Base-by-base conservation (phyloP, 1,140 invertebrate species). In the Tyrophagus putrescentiae region DNA sequence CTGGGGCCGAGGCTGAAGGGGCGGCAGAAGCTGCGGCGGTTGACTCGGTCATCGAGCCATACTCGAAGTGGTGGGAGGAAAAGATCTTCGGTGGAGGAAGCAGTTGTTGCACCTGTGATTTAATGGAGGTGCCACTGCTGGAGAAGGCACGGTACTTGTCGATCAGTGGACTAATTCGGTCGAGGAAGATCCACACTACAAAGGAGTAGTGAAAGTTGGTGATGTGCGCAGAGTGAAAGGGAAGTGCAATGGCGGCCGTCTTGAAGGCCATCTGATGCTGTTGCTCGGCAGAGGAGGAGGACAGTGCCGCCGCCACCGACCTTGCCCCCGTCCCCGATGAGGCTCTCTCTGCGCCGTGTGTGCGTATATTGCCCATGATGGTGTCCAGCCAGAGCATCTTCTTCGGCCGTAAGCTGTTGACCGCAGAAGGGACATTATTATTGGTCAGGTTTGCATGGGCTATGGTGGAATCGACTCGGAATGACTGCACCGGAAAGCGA, bases 401-500 rank as follows among this genome's bases (percentile, higher is more conserved):
- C 23, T 32, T 21, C 45, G 1, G 34, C 27, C 2, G 50, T 32
- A 16, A 45, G 28, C 25, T 57, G 21, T 61, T 39, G 23, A 34
- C 11, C 1, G 29, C 5, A n/a, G 18, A 23, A 18, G 23, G 44
- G 25, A 32, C 23, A 1, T 23, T 39, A 9, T n/a, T n/a, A 4
- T 11, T 21, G 23, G 29, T 60, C n/a, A 32, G 28, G 42, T 31
- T 11, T 31, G 11, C 36, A 33, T 60, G 29, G 1, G 56, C 29
- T 13, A 16, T 18, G 18, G 21, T 9, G 29, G 58, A 23, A 59
- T 16, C 18, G 16, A 21, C n/a, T n/a, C 28, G n/a, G 23, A 60
- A 21, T 59, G 57, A 48, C 9, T 61, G 18, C 16, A 45, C 11
- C 13, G 60, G 60, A 61, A 41, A 61, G 7, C 18, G 1, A 18